Percentiles rank a stretch among this genome's conserved stretches.
Conservation (phyloP, 2,113 vertebrate species). For the Oostethus manadensis region DNA sequence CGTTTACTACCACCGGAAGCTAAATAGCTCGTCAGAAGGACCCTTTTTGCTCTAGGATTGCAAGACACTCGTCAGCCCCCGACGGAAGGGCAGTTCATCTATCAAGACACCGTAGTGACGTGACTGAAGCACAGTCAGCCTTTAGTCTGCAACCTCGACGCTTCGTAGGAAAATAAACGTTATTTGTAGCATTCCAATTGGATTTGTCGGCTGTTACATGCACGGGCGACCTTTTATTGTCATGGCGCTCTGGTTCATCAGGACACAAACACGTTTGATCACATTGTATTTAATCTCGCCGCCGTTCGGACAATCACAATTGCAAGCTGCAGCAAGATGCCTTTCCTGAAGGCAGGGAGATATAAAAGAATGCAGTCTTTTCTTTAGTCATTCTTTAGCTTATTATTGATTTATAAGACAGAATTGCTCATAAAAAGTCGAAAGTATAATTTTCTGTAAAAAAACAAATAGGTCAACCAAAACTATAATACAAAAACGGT, state of each 20-base stretch:
- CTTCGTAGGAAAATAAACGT: background rate
- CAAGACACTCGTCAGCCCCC: no score
- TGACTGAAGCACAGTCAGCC: no score
- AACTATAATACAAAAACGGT: no score
- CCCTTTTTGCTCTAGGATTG: no score
- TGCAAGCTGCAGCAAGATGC: constrained; percentile 1
- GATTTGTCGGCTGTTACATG: background rate
- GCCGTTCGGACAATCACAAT: background rate
- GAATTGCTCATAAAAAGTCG: no score
- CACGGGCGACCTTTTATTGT: background rate
- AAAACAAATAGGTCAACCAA: no score
- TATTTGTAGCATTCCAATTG: background rate
- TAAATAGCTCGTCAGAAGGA: no score
- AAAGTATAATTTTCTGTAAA: no score
- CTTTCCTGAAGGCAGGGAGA: background rate
- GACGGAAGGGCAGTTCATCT: no score
- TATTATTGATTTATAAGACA: no score
- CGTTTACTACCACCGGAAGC: no score
- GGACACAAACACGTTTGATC: background rate
- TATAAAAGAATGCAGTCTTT: background rate
- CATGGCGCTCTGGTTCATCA: background rate
- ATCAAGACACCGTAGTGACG: no score
- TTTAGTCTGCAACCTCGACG: background rate
- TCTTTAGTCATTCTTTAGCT: background rate
- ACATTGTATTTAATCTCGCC: background rate